Evolutionary conservation across 2,113 vertebrate genomes (phyloP).

Genomic region (Mesocricetus auratus): DNA sequence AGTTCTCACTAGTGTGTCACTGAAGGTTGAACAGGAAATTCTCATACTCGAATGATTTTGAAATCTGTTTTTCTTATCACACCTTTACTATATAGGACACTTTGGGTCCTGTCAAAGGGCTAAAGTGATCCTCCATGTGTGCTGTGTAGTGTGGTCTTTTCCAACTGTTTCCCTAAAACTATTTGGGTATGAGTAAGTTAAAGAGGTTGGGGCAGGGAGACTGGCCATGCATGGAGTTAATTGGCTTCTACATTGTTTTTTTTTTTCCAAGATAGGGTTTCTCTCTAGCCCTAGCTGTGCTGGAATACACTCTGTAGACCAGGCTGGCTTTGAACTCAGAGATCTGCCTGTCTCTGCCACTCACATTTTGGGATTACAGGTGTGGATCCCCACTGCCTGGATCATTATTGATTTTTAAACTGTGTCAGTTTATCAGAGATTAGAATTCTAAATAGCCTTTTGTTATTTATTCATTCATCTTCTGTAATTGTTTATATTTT

Average conservation of each 20-base stretch:
- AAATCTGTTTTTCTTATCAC: constrained; percentile 48
- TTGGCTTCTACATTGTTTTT: background rate
- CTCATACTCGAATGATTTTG: constrained; percentile 25
- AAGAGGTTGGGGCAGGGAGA: background rate
- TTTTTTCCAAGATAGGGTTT: no score
- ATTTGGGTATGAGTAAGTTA: background rate
- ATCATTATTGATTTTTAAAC: background rate
- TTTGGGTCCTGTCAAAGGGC: background rate
- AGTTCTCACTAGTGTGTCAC: constrained; percentile 7
- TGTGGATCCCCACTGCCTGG: no score
- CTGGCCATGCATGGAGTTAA: background rate
- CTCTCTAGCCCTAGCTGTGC: no score
- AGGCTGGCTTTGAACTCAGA: no score
- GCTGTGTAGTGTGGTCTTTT: background rate
- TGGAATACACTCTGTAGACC: no score
- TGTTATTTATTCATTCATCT: background rate
- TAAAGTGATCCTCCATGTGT: background rate
- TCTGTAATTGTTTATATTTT: background rate
- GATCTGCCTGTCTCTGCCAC: no score
- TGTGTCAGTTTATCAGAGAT: background rate
- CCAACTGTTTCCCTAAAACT: background rate
- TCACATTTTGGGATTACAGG: no score
- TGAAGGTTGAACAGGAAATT: constrained; percentile 62
- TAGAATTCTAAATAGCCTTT: background rate
- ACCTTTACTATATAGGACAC: background rate